phyloP scores from a whole-genome alignment of 2,797 vertebrate genomes.

The Leptodactylus fallax region DNA sequence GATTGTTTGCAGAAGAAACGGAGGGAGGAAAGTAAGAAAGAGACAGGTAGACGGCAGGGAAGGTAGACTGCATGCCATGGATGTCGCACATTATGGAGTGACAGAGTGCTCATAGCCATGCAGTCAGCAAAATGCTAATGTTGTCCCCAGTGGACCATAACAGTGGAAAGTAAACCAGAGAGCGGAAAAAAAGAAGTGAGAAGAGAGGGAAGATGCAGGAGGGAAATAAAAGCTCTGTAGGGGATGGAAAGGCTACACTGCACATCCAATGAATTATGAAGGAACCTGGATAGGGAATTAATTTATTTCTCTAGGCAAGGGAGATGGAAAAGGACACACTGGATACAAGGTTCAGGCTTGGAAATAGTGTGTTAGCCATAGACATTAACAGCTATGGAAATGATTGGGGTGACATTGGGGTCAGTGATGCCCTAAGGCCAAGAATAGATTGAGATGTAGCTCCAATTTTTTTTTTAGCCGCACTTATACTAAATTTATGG shows the following conservation, averaged over 20 bases:
- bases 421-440: slow-evolving; percentile 28
- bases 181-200: slow-evolving; percentile 50
- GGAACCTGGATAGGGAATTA: slow-evolving; percentile 44
- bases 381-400: background rate
- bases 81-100: slow-evolving; percentile 46
- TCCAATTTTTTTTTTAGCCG: background rate
- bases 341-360: slow-evolving; percentile 1
- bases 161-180: slow-evolving; percentile 44
- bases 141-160: slow-evolving; percentile 30
- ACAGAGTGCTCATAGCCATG: slow-evolving; percentile 29
- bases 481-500: slow-evolving; percentile 9
- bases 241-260: slow-evolving; percentile 47
- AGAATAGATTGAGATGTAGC: slow-evolving; percentile 22
- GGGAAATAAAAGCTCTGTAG: slow-evolving; percentile 41
- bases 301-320: slow-evolving; percentile 45
- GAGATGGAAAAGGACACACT: slow-evolving; percentile 36
- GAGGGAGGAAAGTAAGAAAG: background rate
- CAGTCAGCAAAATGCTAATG: slow-evolving; percentile 63
- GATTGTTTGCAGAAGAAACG: background rate
- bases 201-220: slow-evolving; percentile 34
- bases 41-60: background rate
- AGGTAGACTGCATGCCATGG: background rate
- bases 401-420: slow-evolving; percentile 10
- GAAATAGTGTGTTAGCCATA: background rate
- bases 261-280: slow-evolving; percentile 57